Percentiles rank a stretch among this genome's conserved stretches.
These are phyloP conservation scores for Pyxicephalus adspersus DNA, from an alignment of 2,113 vertebrate genomes.

Conservation along the genomic window DNA sequence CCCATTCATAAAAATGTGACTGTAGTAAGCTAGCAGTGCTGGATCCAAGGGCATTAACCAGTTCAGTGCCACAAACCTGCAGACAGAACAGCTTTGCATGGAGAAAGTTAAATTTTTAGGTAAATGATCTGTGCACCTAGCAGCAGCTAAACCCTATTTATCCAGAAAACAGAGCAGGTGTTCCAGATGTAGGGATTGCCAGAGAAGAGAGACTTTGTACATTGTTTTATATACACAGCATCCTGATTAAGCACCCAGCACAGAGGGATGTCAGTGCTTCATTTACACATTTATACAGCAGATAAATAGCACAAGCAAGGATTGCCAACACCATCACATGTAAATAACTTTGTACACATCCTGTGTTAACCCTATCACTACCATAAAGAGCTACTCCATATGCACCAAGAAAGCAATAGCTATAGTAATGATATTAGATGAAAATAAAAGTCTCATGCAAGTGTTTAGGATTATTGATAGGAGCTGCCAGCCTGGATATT, in stretches of 20 bases:
- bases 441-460: too few relatives aligned
- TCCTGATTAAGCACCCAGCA: neutral
- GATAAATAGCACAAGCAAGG: neutral
- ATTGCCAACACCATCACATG: neutral
- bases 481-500: neutral
- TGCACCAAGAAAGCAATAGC: neutral
- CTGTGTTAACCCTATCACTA: neutral
- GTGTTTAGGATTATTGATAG: too few relatives aligned
- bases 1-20: neutral
- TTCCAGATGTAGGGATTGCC: neutral
- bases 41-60: neutral
- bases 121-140: too few relatives aligned
- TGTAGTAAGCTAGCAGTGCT: neutral
- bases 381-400: neutral
- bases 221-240: too few relatives aligned
- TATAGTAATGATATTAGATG: too few relatives aligned
- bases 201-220: neutral
- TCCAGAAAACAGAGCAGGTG: neutral
- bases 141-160: too few relatives aligned
- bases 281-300: neutral
- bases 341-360: neutral
- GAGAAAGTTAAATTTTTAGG: too few relatives aligned
- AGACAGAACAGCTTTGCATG: neutral
- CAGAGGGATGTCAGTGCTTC: neutral
- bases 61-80: neutral